These are phyloP conservation scores for Rugalucina vietnamica DNA, from an alignment of 2,888 invertebrate species.

Conservation along the genomic window DNA sequence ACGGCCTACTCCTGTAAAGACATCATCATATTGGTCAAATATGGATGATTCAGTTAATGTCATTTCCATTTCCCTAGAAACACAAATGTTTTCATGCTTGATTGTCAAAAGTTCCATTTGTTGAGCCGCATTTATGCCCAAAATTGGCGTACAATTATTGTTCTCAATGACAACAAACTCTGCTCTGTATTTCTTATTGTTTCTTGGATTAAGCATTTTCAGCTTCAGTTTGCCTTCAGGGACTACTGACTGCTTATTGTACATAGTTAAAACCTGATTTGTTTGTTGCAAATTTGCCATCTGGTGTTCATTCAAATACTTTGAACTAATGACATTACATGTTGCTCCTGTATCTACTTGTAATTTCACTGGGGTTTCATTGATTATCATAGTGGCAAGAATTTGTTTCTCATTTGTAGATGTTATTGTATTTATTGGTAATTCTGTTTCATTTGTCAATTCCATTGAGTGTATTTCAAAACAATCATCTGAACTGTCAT, in stretches of 20 bases:
- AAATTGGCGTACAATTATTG: conserved; percentile 23
- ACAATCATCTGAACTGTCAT: conserved; percentile 20
- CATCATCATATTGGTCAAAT: no score
- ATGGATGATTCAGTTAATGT: no score
- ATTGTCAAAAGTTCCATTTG: no score
- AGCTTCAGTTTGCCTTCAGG: conserved; percentile 44
- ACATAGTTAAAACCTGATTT: conserved; percentile 40
- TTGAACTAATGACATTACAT: conserved; percentile 31
- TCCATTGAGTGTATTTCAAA: no score
- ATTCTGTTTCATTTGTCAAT: no score
- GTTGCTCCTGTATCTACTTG: conserved; percentile 59
- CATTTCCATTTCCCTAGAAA: neutral
- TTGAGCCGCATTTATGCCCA: conserved; percentile 19
- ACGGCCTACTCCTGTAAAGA: conserved; percentile 27
- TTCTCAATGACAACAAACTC: conserved; percentile 31
- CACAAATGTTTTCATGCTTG: neutral
- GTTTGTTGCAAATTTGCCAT: conserved; percentile 10
- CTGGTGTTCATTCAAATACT: conserved; percentile 18
- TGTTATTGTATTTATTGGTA: no score
- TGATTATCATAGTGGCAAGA: conserved; percentile 26
- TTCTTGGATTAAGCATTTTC: conserved; percentile 43
- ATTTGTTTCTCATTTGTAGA: neutral
- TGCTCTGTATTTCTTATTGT: conserved; percentile 1
- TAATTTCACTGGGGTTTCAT: conserved; percentile 37
- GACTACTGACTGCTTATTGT: conserved; percentile 41